phyloP scores from a whole-genome alignment of 2,888 invertebrate species.

The Ischnus inquisitorius region DNA sequence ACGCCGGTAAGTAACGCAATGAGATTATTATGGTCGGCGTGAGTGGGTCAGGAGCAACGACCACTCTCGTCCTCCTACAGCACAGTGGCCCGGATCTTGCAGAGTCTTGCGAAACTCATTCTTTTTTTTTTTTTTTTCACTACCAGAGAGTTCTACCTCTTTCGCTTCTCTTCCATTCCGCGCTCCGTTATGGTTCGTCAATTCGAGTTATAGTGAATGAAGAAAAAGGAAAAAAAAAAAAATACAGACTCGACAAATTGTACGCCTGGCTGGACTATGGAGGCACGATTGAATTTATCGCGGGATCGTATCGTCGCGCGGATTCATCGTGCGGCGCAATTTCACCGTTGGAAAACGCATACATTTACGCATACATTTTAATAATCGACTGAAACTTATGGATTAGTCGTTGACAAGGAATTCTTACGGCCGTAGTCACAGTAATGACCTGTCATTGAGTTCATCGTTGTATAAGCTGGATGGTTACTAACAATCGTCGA shows the following conservation, averaged over 20 bases:
- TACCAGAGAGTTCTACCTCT: neutral
- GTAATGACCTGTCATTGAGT: conserved; percentile 37
- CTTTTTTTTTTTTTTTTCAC: conserved; percentile 3
- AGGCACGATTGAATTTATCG: neutral
- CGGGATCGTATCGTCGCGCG: no score
- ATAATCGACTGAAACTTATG: no score
- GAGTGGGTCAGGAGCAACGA: conserved; percentile 44
- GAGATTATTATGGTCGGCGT: neutral
- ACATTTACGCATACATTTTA: neutral
- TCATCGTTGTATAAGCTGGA: conserved; percentile 18
- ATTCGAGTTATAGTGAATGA: neutral
- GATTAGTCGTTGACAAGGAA: neutral
- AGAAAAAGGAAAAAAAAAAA: neutral
- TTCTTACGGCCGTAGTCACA: conserved; percentile 34
- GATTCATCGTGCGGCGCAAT: no score
- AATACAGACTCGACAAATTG: neutral
- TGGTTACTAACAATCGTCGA: neutral
- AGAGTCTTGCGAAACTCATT: conserved; percentile 22
- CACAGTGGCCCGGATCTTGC: conserved; percentile 20
- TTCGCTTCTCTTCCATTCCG: neutral
- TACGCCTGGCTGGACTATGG: no score
- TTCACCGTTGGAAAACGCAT: no score
- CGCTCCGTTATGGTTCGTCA: neutral
- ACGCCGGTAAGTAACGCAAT: neutral
- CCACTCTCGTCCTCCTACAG: conserved; percentile 26